Conservation (phyloP, 2,888 invertebrate species). For the Penaeus monodon region DNA sequence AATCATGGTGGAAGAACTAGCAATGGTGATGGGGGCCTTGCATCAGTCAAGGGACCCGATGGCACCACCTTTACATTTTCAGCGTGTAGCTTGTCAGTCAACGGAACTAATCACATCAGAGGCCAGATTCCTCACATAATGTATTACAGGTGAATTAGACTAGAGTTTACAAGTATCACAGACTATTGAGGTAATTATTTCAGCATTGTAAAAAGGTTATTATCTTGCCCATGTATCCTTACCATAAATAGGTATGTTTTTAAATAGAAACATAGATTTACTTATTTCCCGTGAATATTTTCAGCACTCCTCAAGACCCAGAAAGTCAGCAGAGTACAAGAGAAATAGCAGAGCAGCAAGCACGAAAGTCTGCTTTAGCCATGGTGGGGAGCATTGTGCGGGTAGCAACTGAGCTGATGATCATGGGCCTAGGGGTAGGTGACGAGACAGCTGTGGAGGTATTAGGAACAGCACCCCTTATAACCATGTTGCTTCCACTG, state of each 20-base stretch:
- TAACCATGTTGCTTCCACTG: slow-evolving; percentile 85
- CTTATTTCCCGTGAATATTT: slow-evolving; percentile 44
- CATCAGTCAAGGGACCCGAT: slow-evolving; percentile 90
- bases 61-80: slow-evolving; percentile 91
- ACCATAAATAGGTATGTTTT: too few relatives aligned
- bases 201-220: too few relatives aligned
- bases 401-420: slow-evolving; percentile 82
- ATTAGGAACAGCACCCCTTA: slow-evolving; percentile 76
- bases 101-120: slow-evolving; percentile 94
- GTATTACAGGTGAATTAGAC: slow-evolving; percentile 80
- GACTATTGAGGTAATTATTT: too few relatives aligned
- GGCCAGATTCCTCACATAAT: slow-evolving; percentile 95
- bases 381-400: slow-evolving; percentile 85
- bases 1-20: slow-evolving; percentile 93
- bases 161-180: too few relatives aligned
- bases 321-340: slow-evolving; percentile 75
- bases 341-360: slow-evolving; percentile 76
- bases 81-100: slow-evolving; percentile 92
- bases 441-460: slow-evolving; percentile 70
- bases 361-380: slow-evolving; percentile 79
- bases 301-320: slow-evolving; percentile 75
- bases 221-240: too few relatives aligned
- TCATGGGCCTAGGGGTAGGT: slow-evolving; percentile 77
- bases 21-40: slow-evolving; percentile 93
- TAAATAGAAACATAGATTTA: neutral